phyloP scores from a whole-genome alignment of 2,888 invertebrate species.

The Pantelozetes paolii region DNA sequence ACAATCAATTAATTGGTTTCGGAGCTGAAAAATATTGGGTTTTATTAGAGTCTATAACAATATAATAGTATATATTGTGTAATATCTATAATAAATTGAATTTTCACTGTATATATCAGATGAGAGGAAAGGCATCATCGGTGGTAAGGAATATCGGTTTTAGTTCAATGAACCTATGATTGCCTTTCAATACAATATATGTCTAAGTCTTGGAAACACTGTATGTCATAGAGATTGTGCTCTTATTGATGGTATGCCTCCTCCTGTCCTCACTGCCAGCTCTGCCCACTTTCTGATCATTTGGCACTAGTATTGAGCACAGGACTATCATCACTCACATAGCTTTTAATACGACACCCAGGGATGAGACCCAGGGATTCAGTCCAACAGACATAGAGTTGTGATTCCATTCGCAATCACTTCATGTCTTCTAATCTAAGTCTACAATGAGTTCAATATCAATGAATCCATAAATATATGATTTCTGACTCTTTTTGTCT shows the following conservation, averaged over 20 bases:
- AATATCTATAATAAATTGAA: conserved; percentile 8
- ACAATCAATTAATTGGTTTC: conserved; percentile 4
- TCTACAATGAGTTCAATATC: not conserved
- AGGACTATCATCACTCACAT: conserved; percentile 3
- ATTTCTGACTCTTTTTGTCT: not conserved
- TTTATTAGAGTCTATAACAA: not conserved
- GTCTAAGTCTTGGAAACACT: not conserved
- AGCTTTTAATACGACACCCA: conserved; percentile 14
- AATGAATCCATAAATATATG: conserved; percentile 3
- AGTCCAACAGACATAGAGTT: not conserved
- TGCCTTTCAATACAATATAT: not conserved
- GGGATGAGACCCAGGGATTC: not conserved
- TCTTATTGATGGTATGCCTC: conserved; percentile 32
- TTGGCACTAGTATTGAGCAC: not conserved
- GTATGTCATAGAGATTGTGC: conserved; percentile 11
- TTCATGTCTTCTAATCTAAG: not conserved
- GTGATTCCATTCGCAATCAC: not conserved
- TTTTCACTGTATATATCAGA: not conserved
- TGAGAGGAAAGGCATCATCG: not conserved
- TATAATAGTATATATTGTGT: not conserved
- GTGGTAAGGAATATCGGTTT: conserved; percentile 14
- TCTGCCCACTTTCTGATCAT: conserved; percentile 20
- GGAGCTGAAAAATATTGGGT: not conserved
- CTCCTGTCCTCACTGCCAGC: conserved; percentile 5
- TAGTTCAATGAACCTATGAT: conserved; percentile 33